Base-by-base conservation (phyloP, 2,888 invertebrate genomes). In the Brenthis ino region DNA sequence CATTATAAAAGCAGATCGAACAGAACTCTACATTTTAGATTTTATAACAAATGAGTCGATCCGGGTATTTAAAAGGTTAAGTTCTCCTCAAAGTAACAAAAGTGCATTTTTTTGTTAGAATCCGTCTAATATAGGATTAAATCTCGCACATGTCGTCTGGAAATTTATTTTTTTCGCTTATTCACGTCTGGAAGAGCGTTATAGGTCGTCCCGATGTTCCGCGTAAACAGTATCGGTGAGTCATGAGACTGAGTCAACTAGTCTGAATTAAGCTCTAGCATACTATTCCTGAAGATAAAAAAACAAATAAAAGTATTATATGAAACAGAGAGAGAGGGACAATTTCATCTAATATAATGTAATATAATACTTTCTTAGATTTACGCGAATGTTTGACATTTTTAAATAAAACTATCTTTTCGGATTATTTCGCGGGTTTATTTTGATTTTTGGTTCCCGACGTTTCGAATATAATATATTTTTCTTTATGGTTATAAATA, bases 211-310 rank as follows among this genome's bases (percentile, higher is more conserved):
- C 74, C 74, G 67, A 72, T 76, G 72, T 75, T 73, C 73, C 74
- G 70, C 67, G 73, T 75, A 70, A 73, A 67, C 71, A 70, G 72
- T 76, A 71, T 72, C 72, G 76, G 73, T 78, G 79, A 79, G 67
- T 79, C 78, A 79, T 57, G 37, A 8, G 64, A 58, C 74, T 79
- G 79, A 79, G 72, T 78, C 77, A 77, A 74, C 76, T 81, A 82
- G 79, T 69, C 81, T 80, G 79, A 82, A 82, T 85, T 85, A 82
- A 80, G 76, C 78, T 70, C 66, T 70, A 69, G 68, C 70, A 60
- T 64, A 70, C 71, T 73, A 74, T 74, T 71, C 64, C 60, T 66
- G 69, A 56, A 67, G 67, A 64, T 66, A 74, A 74, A 74, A 69
- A 57, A 69, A 72, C 64, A 48, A 64, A 53, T 33, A 12, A 57